Conservation (phyloP, 2,888 invertebrate species). For the Melieria picta region DNA sequence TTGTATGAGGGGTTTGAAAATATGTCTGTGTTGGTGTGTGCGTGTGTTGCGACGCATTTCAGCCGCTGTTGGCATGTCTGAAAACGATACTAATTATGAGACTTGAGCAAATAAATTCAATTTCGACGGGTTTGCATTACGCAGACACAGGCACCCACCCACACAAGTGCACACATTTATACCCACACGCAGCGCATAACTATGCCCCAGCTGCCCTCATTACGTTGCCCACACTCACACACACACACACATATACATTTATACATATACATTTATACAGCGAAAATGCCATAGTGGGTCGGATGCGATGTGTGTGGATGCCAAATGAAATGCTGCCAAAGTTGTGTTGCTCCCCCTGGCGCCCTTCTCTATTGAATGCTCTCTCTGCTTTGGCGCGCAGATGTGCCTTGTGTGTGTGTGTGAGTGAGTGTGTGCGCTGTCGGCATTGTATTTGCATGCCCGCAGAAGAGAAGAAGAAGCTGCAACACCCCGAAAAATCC, state of each 20-base stretch:
- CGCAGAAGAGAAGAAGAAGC: neutral
- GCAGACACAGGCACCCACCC: neutral
- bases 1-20: conserved; percentile 15
- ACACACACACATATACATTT: neutral
- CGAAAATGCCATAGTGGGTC: too few relatives aligned
- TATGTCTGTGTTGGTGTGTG: conserved; percentile 3
- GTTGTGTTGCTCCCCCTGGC: too few relatives aligned
- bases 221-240: neutral
- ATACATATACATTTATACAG: neutral
- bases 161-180: neutral
- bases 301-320: too few relatives aligned
- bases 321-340: too few relatives aligned
- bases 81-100: conserved; percentile 63
- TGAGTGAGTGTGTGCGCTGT: neutral
- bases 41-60: conserved; percentile 9
- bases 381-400: too few relatives aligned
- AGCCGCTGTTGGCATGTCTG: conserved; percentile 37
- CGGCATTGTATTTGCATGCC: neutral
- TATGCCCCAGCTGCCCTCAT: too few relatives aligned
- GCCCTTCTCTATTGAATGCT: too few relatives aligned
- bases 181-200: too few relatives aligned
- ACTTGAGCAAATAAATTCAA: conserved; percentile 43
- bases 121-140: conserved; percentile 37
- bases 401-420: too few relatives aligned
- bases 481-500: neutral